Conservation (phyloP, 2,888 invertebrate genomes). For the Halocaridina rubra region DNA sequence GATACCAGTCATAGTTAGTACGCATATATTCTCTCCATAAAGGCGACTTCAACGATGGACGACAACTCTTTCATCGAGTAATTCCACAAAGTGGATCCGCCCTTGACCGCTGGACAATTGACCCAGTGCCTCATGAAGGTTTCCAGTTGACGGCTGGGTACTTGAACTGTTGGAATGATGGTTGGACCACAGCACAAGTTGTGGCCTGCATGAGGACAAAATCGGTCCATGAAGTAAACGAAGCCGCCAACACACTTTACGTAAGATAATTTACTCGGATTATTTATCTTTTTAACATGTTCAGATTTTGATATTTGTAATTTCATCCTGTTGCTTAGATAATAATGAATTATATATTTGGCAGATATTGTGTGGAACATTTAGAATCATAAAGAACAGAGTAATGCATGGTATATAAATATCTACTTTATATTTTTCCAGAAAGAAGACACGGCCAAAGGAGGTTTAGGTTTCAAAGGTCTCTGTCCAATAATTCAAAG, state of each 20-base stretch:
- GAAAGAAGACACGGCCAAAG: neutral
- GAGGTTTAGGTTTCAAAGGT: conserved; percentile 28
- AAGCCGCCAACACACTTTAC: conserved; percentile 9
- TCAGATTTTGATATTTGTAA: too few relatives aligned
- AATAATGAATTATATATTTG: too few relatives aligned
- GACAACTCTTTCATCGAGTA: conserved; percentile 35
- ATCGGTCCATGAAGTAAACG: neutral
- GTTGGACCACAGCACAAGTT: neutral
- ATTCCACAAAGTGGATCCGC: conserved; percentile 50
- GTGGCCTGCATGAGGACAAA: conserved; percentile 33
- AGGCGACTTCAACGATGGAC: conserved; percentile 24
- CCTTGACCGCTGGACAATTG: conserved; percentile 53
- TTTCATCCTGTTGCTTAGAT: too few relatives aligned
- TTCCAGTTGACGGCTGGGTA: conserved; percentile 10
- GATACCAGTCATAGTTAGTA: too few relatives aligned
- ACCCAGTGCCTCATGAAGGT: neutral
- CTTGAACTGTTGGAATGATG: neutral
- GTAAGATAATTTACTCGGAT: too few relatives aligned
- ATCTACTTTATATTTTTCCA: neutral
- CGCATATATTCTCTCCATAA: too few relatives aligned
- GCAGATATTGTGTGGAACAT: too few relatives aligned
- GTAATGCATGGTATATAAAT: too few relatives aligned
- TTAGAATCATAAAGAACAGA: too few relatives aligned
- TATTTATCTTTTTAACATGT: too few relatives aligned
- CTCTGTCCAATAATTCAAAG: conserved; percentile 30